A percentile compares a stretch with the other conserved stretches of the same genome.
Evolutionary conservation across 2,797 vertebrate species (phyloP).

Genomic region (Macropus fuliginosus): DNA sequence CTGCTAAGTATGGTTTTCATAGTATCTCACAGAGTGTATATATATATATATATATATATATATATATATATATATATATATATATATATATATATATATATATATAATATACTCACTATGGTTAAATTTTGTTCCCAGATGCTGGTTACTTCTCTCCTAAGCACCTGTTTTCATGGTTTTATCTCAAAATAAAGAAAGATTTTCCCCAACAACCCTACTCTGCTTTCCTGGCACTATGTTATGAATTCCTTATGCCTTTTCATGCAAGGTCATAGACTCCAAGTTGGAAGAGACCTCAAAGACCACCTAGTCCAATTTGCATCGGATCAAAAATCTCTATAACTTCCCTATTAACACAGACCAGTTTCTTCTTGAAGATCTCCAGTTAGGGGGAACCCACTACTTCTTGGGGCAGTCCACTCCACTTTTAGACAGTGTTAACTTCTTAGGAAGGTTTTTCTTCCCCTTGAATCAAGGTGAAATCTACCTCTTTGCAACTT

Average conservation of each 20-base stretch:
- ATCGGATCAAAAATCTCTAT: not conserved
- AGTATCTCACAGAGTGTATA: not conserved
- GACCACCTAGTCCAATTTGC: not conserved
- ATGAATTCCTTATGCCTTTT: not conserved
- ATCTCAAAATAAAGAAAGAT: slow-evolving; percentile 3
- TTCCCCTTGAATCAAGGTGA: not conserved
- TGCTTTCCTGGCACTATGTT: slow-evolving; percentile 6
- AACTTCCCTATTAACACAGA: not conserved
- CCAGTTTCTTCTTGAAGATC: not conserved
- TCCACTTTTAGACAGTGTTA: not conserved
- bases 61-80: not conserved
- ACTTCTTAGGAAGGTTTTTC: not conserved
- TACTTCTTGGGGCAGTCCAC: not conserved
- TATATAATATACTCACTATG: not conserved
- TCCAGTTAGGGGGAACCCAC: not conserved
- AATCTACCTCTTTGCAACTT: not conserved
- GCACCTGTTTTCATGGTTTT: not conserved
- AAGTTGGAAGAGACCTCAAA: not conserved
- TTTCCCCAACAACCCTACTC: not conserved
- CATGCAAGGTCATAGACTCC: not conserved
- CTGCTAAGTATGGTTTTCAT: slow-evolving; percentile 30
- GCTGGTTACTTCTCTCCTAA: not conserved
- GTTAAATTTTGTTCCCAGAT: not conserved
- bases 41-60: not conserved
- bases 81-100: not conserved